Conservation (phyloP, 2,113 vertebrate genomes). For the pig (Sus scrofa) region DNA sequence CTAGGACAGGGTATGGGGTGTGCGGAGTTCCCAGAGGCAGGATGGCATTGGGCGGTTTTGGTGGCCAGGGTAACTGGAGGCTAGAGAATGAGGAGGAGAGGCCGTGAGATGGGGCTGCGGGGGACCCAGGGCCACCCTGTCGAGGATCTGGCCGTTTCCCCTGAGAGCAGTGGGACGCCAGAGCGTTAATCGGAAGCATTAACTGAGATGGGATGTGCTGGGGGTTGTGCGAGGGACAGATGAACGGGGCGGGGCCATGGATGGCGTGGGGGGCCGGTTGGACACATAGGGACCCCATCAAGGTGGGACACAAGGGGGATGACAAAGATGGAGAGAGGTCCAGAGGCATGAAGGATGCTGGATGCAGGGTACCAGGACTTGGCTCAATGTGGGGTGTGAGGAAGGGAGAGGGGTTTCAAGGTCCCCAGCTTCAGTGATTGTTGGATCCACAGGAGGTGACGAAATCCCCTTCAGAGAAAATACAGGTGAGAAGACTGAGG, state of each 20-base stretch:
- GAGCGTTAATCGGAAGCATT: background rate
- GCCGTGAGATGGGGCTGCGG: rapidly evolving
- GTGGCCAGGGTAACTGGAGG: background rate
- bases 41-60: background rate
- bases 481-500: background rate
- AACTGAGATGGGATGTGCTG: background rate
- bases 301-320: background rate
- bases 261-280: background rate
- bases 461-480: background rate
- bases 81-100: background rate
- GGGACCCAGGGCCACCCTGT: background rate
- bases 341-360: rapidly evolving
- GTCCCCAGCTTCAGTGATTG: background rate
- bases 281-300: background rate
- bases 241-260: background rate
- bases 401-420: background rate
- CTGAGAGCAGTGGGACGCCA: background rate
- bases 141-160: background rate
- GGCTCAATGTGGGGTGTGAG: rapidly evolving
- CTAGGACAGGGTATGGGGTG: rapidly evolving
- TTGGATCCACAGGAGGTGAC: background rate
- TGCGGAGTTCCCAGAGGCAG: background rate
- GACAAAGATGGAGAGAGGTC: background rate
- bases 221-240: background rate
- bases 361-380: rapidly evolving